Evolutionary conservation across 2,113 vertebrate species (phyloP).

Genomic region (Ivindomyrus marchei): DNA sequence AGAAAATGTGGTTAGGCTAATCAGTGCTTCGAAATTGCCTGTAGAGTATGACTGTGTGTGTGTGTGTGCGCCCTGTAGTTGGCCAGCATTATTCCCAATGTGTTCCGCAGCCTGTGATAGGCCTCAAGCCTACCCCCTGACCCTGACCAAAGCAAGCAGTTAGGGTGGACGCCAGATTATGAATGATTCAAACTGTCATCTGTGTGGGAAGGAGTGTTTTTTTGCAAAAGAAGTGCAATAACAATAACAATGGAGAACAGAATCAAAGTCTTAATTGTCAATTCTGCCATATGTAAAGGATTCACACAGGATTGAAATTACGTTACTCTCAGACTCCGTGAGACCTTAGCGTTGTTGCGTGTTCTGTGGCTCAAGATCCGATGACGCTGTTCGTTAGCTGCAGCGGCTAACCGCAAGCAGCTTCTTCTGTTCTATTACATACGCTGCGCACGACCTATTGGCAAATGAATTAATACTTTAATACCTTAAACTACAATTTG

Average conservation of each 20-base stretch:
- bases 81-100: neutral
- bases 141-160: neutral
- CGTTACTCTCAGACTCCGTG: neutral
- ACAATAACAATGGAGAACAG: neutral
- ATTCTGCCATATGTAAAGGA: too few species aligned
- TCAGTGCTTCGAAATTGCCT: neutral
- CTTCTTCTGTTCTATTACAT: conserved; percentile 2
- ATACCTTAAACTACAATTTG: neutral
- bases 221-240: neutral
- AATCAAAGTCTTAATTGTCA: too few species aligned
- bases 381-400: conserved; percentile 24
- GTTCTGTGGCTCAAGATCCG: conserved; percentile 23
- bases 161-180: neutral
- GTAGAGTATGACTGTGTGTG: neutral
- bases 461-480: conserved; percentile 6
- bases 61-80: neutral
- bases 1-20: neutral
- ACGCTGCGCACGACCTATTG: neutral
- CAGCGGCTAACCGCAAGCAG: conserved; percentile 26
- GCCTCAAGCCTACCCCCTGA: neutral
- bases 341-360: neutral
- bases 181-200: neutral
- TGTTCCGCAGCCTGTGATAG: neutral
- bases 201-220: neutral
- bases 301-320: too few species aligned